Percentiles rank a stretch among this genome's conserved stretches.
Evolutionary conservation across 2,797 vertebrate species (phyloP).

Genomic region (Gallinago stenura): DNA sequence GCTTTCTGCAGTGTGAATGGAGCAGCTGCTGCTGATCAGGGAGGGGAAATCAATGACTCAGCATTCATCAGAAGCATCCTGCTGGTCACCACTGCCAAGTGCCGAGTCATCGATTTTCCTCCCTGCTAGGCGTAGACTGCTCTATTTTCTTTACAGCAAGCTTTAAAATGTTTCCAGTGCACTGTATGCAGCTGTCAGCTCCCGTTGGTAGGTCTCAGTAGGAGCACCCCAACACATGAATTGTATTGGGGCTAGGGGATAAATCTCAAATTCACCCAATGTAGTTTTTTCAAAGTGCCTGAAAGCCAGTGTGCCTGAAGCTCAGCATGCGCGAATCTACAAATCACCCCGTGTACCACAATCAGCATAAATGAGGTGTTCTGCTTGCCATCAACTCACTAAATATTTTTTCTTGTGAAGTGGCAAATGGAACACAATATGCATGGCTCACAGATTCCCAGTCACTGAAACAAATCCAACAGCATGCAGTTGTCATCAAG

Average conservation of each 20-base stretch:
- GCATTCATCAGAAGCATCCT: conserved; percentile 66
- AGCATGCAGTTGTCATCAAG: conserved; percentile 57
- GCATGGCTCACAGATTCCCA: conserved; percentile 35
- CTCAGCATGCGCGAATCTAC: neutral
- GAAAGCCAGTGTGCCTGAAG: neutral
- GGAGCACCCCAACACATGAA: conserved; percentile 21
- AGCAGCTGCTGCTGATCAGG: conserved; percentile 62
- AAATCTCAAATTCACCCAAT: neutral
- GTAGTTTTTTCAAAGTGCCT: neutral
- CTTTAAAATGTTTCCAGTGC: conserved; percentile 47
- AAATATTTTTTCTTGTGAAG: conserved; percentile 41
- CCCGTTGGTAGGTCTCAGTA: conserved; percentile 12
- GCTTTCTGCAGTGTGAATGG: conserved; percentile 57
- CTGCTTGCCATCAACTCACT: conserved; percentile 41
- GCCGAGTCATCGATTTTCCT: conserved; percentile 75
- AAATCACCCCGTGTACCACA: neutral
- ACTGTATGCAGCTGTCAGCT: conserved; percentile 33
- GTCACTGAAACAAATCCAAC: conserved; percentile 49
- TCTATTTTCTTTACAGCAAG: conserved; percentile 65
- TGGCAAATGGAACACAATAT: conserved; percentile 42
- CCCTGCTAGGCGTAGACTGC: conserved; percentile 60
- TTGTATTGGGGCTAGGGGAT: neutral
- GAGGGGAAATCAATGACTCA: conserved; percentile 73
- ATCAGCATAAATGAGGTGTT: conserved; percentile 31
- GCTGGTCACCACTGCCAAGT: conserved; percentile 72